Conservation (phyloP, 2,113 vertebrate genomes). For the Anguilla japonica region DNA sequence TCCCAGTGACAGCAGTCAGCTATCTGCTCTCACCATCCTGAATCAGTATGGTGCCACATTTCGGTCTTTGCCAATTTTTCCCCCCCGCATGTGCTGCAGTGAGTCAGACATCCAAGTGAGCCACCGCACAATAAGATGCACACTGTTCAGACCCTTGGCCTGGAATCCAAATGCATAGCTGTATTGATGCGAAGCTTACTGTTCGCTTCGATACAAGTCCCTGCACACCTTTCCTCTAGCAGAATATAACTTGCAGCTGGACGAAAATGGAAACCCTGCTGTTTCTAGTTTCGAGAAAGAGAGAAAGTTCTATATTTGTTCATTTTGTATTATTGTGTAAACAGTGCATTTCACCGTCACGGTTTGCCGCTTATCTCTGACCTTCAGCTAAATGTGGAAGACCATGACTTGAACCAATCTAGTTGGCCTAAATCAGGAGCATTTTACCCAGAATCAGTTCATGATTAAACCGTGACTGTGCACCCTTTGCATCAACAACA, state of each 20-base stretch:
- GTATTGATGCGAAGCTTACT: neutral
- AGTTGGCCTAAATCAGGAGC: neutral
- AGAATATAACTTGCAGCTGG: neutral
- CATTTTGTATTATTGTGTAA: neutral
- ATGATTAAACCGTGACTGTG: neutral
- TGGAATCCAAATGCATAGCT: neutral
- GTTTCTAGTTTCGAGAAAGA: neutral
- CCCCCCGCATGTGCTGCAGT: neutral
- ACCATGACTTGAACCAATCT: conserved; percentile 5
- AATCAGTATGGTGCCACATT: neutral
- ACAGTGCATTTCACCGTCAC: neutral
- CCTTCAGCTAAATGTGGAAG: neutral
- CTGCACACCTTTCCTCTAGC: neutral
- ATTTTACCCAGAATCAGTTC: neutral
- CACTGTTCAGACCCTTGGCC: neutral
- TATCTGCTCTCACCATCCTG: neutral
- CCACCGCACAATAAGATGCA: neutral
- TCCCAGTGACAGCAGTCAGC: neutral
- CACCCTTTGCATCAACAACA: neutral
- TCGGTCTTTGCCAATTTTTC: neutral
- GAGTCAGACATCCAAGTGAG: neutral
- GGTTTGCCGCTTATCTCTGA: neutral
- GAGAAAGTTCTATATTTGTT: neutral
- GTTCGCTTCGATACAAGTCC: neutral
- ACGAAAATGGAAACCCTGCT: neutral